These are phyloP conservation scores for Chaitophorus viminalis DNA, from an alignment of 2,888 invertebrate genomes.

Conservation along the genomic window DNA sequence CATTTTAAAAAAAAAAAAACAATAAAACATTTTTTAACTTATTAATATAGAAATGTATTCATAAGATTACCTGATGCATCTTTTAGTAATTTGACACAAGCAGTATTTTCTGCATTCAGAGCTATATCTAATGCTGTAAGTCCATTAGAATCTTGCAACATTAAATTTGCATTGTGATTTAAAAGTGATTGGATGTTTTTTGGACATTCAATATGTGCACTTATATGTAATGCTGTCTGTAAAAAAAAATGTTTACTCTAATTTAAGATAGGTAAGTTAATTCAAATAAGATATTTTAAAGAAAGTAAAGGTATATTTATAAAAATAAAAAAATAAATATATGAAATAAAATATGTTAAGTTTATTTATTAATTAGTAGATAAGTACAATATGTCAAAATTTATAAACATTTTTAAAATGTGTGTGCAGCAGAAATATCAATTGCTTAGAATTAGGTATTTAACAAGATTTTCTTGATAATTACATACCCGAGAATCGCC, in stretches of 20 bases:
- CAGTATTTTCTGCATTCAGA: conserved; percentile 75
- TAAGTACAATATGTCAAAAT: no score
- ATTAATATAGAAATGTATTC: conserved; percentile 21
- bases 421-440: no score
- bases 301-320: background rate
- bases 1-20: background rate
- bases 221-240: conserved; percentile 83
- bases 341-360: no score
- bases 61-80: conserved; percentile 74
- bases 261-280: no score
- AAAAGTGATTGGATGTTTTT: conserved; percentile 77
- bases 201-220: conserved; percentile 81
- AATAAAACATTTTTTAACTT: background rate
- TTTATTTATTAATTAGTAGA: no score
- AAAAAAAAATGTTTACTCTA: no score
- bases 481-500: conserved; percentile 75
- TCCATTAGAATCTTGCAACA: conserved; percentile 75
- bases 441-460: no score
- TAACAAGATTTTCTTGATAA: no score
- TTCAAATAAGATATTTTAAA: no score
- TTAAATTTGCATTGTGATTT: conserved; percentile 75
- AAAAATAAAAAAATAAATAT: no score
- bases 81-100: conserved; percentile 74
- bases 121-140: conserved; percentile 79
- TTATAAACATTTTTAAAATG: no score